Evolutionary conservation across 2,113 vertebrate species (phyloP), one percentile per base, ranked within the genome.

Genomic region (Pelvicachromis taeniatus): DNA sequence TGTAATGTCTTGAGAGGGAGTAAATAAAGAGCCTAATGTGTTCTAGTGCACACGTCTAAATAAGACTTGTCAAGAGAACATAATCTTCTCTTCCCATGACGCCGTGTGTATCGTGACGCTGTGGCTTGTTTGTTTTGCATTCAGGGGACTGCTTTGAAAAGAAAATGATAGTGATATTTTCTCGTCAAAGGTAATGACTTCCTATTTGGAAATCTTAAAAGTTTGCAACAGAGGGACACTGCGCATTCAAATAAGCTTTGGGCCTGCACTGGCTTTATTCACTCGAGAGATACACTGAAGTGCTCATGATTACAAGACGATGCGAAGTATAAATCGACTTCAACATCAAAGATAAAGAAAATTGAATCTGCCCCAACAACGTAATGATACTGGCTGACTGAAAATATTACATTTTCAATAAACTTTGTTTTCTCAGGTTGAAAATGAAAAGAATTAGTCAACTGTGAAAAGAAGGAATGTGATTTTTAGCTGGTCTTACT

Each of bases 91-190:
- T 81, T 84, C 85, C 82, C 87, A 82, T 81, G 91, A 91, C 14
- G 90, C 84, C 77, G 82, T 31, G 59, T 90, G 79, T 90, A 85
- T 87, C 54, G 58, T 85, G 82, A 91, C 29, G 83, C 80, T 78
- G 77, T 63, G 80, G 29, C 77, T 87, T 92, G 91, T 93, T 95
- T 90, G 88, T 92, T 94, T 94, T 94, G 87, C 23, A 77, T 92
- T 90, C 31, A 77, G 73, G 50, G 78, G 65, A 75, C 65, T 81
- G 77, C 88, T 92, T 84, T 91, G 89, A 95, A 91, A 91, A 85
- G 90, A 77, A 93, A 93, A 95, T 94, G 48, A 93, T 81, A 80
- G 93, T 83, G 91, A 92, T 91, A 88, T 92, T 91, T 93, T 89
- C 89, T 88, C 52, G 83, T 94, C 94, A 93, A 80, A 87, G 3